Evolutionary conservation across 2,113 vertebrate species (phyloP).

Genomic region (Seriola rivoliana): DNA sequence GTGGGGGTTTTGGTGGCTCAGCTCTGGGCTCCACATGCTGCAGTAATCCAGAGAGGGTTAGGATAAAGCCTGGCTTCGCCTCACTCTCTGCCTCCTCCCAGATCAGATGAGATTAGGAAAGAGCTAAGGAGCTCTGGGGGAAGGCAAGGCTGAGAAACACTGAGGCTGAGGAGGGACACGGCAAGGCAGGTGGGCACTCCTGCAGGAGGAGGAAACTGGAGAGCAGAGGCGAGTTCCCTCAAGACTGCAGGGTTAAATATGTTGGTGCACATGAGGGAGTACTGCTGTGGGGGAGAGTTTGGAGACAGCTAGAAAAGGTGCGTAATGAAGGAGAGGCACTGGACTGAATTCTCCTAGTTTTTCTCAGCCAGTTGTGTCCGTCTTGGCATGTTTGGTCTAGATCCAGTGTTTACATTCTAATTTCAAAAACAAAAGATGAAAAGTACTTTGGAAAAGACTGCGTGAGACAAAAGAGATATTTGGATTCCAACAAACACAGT

Average conservation of each 20-base stretch:
- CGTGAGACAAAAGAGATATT: not conserved
- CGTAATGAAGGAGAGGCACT: slow-evolving; percentile 18
- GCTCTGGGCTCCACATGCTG: slow-evolving; percentile 60
- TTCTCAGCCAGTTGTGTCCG: not conserved
- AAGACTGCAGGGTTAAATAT: not conserved
- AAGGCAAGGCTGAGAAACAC: slow-evolving; percentile 58
- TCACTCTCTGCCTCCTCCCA: slow-evolving; percentile 73
- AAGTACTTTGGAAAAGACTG: not conserved
- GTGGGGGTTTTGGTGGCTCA: slow-evolving; percentile 50
- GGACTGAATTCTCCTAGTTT: not conserved
- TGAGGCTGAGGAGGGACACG: slow-evolving; percentile 51
- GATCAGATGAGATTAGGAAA: slow-evolving; percentile 79
- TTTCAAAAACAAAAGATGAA: not conserved
- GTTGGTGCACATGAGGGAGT: slow-evolving; percentile 19
- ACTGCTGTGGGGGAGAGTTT: slow-evolving; percentile 18
- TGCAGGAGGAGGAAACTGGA: slow-evolving; percentile 36
- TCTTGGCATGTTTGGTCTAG: not conserved
- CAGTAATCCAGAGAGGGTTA: slow-evolving; percentile 75
- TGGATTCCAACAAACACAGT: not conserved
- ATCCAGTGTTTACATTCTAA: not conserved
- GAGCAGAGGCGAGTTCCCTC: slow-evolving; percentile 4
- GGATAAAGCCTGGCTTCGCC: slow-evolving; percentile 68
- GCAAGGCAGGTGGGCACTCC: slow-evolving; percentile 57
- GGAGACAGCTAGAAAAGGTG: slow-evolving; percentile 26
- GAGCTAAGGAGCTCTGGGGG: slow-evolving; percentile 66